A percentile compares a stretch with the other conserved stretches of the same genome.
phyloP scores from a whole-genome alignment of 2,888 invertebrate genomes.

The Podotricha telesiphe region DNA sequence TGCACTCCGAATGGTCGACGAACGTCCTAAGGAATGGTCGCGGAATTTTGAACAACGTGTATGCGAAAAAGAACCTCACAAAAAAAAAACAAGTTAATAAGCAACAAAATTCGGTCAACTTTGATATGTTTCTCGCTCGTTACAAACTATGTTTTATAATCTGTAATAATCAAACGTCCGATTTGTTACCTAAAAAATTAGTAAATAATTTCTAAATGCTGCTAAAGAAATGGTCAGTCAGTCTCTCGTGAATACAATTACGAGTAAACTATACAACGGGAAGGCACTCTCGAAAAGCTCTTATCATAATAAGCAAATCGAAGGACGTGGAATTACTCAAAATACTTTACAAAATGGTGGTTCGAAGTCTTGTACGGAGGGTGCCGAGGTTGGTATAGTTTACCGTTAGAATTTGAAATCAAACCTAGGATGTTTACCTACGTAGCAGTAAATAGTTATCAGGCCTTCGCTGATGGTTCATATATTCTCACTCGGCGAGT shows the following conservation, averaged over 20 bases:
- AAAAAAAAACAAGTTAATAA: constrained; percentile 38
- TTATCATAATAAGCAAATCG: constrained; percentile 12
- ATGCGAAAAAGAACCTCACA: constrained; percentile 80
- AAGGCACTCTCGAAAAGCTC: constrained; percentile 42
- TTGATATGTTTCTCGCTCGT: constrained; percentile 77
- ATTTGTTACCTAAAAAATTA: constrained; percentile 53
- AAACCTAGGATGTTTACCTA: constrained; percentile 68
- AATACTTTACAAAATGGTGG: constrained; percentile 4
- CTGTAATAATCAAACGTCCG: constrained; percentile 46
- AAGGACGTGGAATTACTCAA: neutral
- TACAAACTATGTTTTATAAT: constrained; percentile 50
- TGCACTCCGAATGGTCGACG: constrained; percentile 21
- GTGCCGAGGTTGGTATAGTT: constrained; percentile 46
- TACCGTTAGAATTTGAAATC: constrained; percentile 52
- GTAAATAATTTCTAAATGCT: constrained; percentile 75
- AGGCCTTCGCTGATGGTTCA: constrained; percentile 47
- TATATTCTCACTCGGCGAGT: constrained; percentile 61
- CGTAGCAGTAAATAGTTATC: constrained; percentile 56
- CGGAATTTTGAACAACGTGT: constrained; percentile 78
- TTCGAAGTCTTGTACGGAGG: constrained; percentile 25
- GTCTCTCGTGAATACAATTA: constrained; percentile 75
- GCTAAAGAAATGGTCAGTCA: constrained; percentile 77
- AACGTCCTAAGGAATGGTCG: constrained; percentile 32
- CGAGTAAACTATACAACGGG: constrained; percentile 47
- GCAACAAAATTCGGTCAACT: constrained; percentile 60